A percentile compares a stretch with the other conserved stretches of the same genome.
phyloP scores from a whole-genome alignment of 2,113 vertebrate species.

The Lamprotornis superbus region DNA sequence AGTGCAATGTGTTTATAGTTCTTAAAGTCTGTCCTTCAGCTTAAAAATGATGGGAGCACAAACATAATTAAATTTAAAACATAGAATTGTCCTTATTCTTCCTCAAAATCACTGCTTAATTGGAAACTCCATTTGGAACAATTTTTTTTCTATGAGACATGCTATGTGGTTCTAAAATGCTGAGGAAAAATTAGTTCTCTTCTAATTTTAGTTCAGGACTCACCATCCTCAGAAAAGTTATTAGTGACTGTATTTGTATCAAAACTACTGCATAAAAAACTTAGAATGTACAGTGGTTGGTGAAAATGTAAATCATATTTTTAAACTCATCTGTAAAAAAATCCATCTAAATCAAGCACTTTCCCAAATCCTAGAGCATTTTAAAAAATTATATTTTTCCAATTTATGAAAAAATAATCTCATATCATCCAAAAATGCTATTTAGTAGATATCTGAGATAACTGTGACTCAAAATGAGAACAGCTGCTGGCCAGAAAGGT shows the following conservation, averaged over 20 bases:
- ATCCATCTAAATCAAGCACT: background rate
- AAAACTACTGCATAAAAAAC: background rate
- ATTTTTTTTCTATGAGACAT: background rate
- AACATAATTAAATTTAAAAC: background rate
- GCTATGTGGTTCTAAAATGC: background rate
- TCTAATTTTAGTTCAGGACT: background rate
- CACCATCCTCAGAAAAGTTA: background rate
- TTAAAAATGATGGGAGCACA: background rate
- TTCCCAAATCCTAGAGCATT: background rate
- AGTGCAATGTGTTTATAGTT: background rate
- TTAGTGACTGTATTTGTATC: background rate
- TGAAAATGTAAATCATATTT: background rate
- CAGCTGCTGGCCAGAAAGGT: fast-evolving
- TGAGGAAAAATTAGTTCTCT: background rate
- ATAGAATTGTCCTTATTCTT: background rate
- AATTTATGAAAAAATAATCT: background rate
- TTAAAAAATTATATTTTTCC: background rate
- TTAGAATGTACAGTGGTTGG: background rate
- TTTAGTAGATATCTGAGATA: background rate
- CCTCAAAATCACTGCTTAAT: background rate
- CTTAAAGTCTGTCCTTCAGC: background rate
- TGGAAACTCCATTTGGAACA: background rate
- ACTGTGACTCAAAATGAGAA: background rate
- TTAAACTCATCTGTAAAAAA: background rate
- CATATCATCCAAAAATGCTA: background rate